Evolutionary conservation across 2,888 invertebrate genomes (phyloP), one percentile per base, ranked within the genome.

Genomic region (Papilio demoleus): DNA sequence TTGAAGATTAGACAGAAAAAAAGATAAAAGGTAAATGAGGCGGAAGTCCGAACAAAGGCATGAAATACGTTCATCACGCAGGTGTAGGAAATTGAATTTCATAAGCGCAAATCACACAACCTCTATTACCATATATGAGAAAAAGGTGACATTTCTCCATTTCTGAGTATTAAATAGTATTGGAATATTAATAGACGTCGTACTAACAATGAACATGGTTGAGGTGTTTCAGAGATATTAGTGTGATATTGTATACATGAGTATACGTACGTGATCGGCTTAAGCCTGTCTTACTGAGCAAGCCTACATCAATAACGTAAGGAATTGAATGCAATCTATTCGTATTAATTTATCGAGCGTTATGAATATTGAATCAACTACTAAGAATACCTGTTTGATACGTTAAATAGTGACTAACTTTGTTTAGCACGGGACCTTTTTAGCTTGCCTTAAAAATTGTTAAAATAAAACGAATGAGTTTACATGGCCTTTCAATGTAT

Each of bases 21-120:
- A 56, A 34, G 42, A 65, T 56, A 56, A 59, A 66, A 59, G 36
- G 42, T 66, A 59, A 59, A 66, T 58, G 34, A 66, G 36, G 36
- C 66, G 66, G 34, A 66, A 66, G 66, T 66, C 47, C 66, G 59
- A 59, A 66, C 66, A 59, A 59, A 59, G 47, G 40, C 24, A 22
- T 59, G 45, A 47, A 66, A 66, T 66, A 59, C 88, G 88, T 90
- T 89, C 88, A 88, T 90, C 90, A 89, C 85, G 85, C 82, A 82
- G 79, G 81, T 83, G 87, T 87, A 86, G 88, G 87, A 88, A 90
- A 90, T 90, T 89, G 89, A 88, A 89, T 88, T 88, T 87, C 88
- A 88, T 88, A 85, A 88, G 88, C 86, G 84, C 88, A 88, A 90
- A 89, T 90, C 89, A 88, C 83, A 87, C 84, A 82, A 74, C 71